Base-by-base conservation (phyloP, 2,888 invertebrate species). In the Therioaphis trifolii region DNA sequence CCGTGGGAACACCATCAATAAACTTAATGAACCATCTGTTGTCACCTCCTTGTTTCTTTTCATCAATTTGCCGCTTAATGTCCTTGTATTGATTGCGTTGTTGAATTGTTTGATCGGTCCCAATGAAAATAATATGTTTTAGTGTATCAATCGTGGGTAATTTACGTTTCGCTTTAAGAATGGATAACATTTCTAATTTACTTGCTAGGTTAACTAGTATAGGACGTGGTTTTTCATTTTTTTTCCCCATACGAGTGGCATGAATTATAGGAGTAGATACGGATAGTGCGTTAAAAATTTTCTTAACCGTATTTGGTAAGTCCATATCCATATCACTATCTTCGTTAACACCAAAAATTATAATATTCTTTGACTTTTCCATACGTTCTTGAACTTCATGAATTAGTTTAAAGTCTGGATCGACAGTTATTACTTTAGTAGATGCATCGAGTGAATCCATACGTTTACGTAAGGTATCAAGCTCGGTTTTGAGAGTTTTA, bases 71-170 rank as follows among this genome's bases (percentile, higher is more conserved):
- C 12, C 58, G 24, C 21, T 58, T 58, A 9, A 18, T 21, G 7
- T 58, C 58, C 0, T 21, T 58, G 58, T 58, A 58, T 58, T 58
- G 58, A 58, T n/a, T 58, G 1, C 58, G 58, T n/a, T 58, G 58
- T 21, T 58, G 58, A 58, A 18, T 58, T 58, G 58, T 58, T 58
- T 24, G 58, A 24, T 21, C 11, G 24, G 58, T 58, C 24, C 24
- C 58, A 21, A 58, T 58, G 58, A 58, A 58, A 58, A 58, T n/a
- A n/a, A n/a, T 58, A 58, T 58, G 24, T 58, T 24, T 24, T 24
- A 58, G 21, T 58, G 58, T 24, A 24, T 58, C 58, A 24, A 58
- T 58, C 24, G 12, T 58, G 24, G 5, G 58, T 58, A 58, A 24
- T 58, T 24, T 58, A 0, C 24, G 21, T 4, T 24, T 58, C 7